Conservation (phyloP, 2,797 vertebrate genomes). For the Clarias platycephalus region DNA sequence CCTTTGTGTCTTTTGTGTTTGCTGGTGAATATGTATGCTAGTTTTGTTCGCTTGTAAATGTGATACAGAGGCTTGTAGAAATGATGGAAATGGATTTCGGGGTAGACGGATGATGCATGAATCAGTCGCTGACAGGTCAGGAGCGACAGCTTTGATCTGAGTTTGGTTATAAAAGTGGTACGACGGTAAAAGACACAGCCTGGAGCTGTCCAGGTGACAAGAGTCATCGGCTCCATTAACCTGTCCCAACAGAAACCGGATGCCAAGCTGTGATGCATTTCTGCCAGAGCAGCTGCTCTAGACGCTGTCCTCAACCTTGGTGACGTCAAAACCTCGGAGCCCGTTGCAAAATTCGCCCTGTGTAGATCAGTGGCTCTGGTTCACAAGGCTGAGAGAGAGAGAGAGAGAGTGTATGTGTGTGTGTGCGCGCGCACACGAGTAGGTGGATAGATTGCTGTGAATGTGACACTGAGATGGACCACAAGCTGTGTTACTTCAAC, state of each 20-base stretch:
- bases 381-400: background rate
- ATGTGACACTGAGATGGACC: background rate
- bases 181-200: conserved; percentile 27
- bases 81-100: conserved; percentile 1
- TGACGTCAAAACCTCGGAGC: conserved; percentile 42
- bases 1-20: conserved; percentile 29
- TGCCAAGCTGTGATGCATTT: conserved; percentile 34
- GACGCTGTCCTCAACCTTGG: conserved; percentile 13
- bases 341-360: background rate
- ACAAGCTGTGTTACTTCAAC: conserved; percentile 13
- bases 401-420: background rate
- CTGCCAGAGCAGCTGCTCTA: conserved; percentile 49
- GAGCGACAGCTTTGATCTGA: conserved; percentile 32
- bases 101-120: background rate
- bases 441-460: background rate
- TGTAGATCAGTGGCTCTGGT: conserved; percentile 10
- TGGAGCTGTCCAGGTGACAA: conserved; percentile 8
- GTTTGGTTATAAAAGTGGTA: conserved; percentile 32
- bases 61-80: conserved; percentile 8
- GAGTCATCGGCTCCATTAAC: conserved; percentile 61
- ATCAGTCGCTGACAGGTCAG: conserved; percentile 20
- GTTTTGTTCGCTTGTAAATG: conserved; percentile 29
- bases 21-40: conserved; percentile 24
- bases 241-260: conserved; percentile 36
- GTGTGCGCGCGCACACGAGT: background rate